A percentile compares a stretch with the other conserved stretches of the same genome.
phyloP scores from a whole-genome alignment of 1,140 invertebrate genomes.

The Drosophila guanche region DNA sequence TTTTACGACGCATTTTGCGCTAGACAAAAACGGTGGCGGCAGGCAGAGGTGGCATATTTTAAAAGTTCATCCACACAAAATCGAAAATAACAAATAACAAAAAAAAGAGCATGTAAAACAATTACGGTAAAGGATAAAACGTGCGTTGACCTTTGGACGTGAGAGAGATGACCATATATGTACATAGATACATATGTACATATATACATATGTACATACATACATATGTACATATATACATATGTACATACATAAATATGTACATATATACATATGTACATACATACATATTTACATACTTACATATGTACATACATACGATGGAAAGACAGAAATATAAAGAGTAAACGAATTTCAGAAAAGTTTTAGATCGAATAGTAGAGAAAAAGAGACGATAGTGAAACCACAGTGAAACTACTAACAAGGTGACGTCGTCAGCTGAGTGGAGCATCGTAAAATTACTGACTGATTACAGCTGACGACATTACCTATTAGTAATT shows the following conservation, averaged over 20 bases:
- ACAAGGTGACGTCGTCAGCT: too few relatives aligned
- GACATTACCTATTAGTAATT: too few relatives aligned
- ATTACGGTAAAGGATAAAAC: constrained; percentile 74
- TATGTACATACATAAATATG: not conserved
- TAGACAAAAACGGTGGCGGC: constrained; percentile 58
- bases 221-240: constrained; percentile 10
- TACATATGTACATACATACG: too few relatives aligned
- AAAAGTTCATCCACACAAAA: constrained; percentile 70
- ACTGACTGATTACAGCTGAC: too few relatives aligned
- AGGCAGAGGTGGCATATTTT: constrained; percentile 56
- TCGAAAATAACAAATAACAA: constrained; percentile 12
- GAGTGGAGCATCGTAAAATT: too few relatives aligned
- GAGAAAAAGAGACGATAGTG: too few relatives aligned
- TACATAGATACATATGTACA: too few relatives aligned
- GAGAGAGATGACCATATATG: constrained; percentile 12
- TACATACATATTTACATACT: constrained; percentile 17
- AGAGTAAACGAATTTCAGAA: too few relatives aligned
- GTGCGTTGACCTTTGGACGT: constrained; percentile 55
- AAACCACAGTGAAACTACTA: too few relatives aligned
- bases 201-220: too few relatives aligned
- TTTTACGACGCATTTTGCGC: constrained; percentile 77
- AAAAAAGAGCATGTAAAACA: constrained; percentile 54
- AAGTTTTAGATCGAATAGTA: too few relatives aligned
- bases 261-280: not conserved
- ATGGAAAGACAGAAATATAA: too few relatives aligned